Conservation (phyloP, 2,113 vertebrate species). For the Podiceps cristatus region DNA sequence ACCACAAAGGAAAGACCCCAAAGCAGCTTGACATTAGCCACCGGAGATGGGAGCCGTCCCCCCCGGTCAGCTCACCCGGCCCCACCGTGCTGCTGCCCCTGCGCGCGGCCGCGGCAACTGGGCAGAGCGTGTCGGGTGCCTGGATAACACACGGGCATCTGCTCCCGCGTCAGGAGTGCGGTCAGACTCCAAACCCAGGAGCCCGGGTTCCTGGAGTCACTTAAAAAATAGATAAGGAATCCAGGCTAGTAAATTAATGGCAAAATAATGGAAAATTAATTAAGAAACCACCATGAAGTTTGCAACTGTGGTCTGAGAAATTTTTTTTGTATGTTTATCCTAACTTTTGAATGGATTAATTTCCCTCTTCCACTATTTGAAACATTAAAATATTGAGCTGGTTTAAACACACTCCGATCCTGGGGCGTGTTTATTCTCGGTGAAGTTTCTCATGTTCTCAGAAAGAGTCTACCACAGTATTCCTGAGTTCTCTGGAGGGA, state of each 20-base stretch:
- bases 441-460: not conserved
- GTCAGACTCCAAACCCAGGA: not conserved
- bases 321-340: not conserved
- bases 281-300: not conserved
- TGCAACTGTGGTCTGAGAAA: not conserved
- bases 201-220: not conserved
- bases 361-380: not conserved
- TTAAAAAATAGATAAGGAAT: not conserved
- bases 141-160: accelerated
- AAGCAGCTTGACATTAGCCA: not conserved
- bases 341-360: not conserved
- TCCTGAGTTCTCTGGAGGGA: not conserved
- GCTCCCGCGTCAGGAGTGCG: accelerated
- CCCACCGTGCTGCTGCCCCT: not conserved
- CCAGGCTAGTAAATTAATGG: not conserved
- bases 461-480: not conserved
- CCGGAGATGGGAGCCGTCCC: not conserved
- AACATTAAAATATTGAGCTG: not conserved
- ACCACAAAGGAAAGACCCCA: not conserved
- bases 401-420: not conserved
- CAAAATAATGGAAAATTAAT: not conserved
- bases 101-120: accelerated
- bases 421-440: not conserved
- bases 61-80: accelerated
- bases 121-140: not conserved